Evolutionary conservation across 1,140 invertebrate genomes (phyloP).

Genomic region (Colletes gigas): DNA sequence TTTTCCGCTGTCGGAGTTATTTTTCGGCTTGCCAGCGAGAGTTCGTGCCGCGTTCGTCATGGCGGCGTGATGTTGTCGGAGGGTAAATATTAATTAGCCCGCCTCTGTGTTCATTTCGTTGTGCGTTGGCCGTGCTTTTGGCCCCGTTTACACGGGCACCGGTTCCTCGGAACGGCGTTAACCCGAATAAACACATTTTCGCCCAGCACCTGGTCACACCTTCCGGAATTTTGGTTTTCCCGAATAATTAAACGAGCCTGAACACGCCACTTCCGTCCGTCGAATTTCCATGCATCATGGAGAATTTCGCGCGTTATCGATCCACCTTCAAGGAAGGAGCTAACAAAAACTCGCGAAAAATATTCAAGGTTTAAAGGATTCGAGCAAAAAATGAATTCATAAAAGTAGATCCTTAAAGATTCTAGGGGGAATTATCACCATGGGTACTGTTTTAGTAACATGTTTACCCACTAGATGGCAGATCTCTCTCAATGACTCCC

Average conservation of each 20-base stretch:
- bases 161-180: conserved; percentile 71
- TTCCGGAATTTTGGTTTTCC: conserved; percentile 45
- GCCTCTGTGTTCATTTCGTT: conserved; percentile 75
- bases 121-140: conserved; percentile 26
- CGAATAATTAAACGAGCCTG: conserved; percentile 46
- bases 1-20: conserved; percentile 1
- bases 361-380: too few relatives aligned
- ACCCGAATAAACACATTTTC: conserved; percentile 78
- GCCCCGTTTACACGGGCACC: conserved; percentile 55
- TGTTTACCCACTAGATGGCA: too few relatives aligned
- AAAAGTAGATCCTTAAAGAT: too few relatives aligned
- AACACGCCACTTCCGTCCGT: conserved; percentile 14
- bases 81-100: conserved; percentile 80
- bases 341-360: too few relatives aligned
- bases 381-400: too few relatives aligned
- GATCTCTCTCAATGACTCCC: too few relatives aligned
- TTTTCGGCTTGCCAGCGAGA: not conserved
- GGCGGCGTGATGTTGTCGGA: conserved; percentile 76
- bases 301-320: conserved; percentile 21
- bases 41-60: conserved; percentile 43
- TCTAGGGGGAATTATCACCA: too few relatives aligned
- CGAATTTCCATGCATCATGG: conserved; percentile 25
- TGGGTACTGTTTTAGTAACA: too few relatives aligned
- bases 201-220: conserved; percentile 40
- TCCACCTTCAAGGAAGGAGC: not conserved